Base-by-base conservation (phyloP, 2,113 vertebrate species). In the Cyanoramphus novaezelandiae region DNA sequence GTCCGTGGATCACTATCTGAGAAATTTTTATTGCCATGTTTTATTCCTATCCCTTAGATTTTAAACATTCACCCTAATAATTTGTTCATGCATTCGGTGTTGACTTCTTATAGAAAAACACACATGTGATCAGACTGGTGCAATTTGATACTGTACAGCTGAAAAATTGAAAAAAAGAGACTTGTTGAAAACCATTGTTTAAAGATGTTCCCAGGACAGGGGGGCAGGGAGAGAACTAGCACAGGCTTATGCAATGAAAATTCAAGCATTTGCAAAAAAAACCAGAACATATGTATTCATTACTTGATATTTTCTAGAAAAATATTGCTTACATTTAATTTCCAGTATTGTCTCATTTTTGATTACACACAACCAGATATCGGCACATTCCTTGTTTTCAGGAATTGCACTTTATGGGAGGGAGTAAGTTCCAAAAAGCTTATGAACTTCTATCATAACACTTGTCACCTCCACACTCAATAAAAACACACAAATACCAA, bases 161-260 rank as follows among this genome's bases (percentile, higher is more conserved):
- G 93, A 97, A 97, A 91, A 82, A 49, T 0, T 53, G 70, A 21
- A 59, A 76, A 55, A 39, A 71, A 81, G 35, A 27, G 37, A 94
- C 81, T 92, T 88, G 94, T 85, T 94, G 94, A 97, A 95, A 95
- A 91, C 84, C 91, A 88, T 95, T 92, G 91, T 95, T 94, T 90
- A 95, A 94, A 93, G 84, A 92, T 69, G 53, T 91, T 96, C 93
- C 82, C 87, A 94, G 91, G 75, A 92, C 86, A 74, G 46, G 53
- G 71, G 62, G 53, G 62, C 53, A 91, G 93, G 70, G 90, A 88
- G 20, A 82, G 23, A 91, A 68, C 18, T 29, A 59, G 70, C 28
- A 65, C 44, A 72, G 52, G 17, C 19, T 92, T 91, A 71, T 53
- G 67, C 92, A 87, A 91, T 69, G 18, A 90, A 49, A 19, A 29